Conservation (phyloP, 2,888 invertebrate genomes). For the Lasioglossum vierecki region DNA sequence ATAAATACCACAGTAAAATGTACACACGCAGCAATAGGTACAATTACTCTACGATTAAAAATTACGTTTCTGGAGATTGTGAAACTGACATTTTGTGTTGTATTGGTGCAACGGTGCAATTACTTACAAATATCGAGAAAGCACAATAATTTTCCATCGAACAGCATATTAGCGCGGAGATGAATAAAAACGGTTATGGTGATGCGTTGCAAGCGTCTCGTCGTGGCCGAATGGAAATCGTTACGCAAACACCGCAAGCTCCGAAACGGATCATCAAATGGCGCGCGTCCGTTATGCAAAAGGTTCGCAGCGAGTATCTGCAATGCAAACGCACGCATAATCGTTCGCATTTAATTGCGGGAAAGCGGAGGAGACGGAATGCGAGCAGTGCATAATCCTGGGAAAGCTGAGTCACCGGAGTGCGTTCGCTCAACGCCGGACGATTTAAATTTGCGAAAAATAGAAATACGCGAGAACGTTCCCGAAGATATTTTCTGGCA, state of each 20-base stretch:
- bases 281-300: neutral
- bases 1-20: too few species aligned
- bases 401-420: neutral
- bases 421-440: neutral
- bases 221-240: neutral
- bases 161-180: neutral
- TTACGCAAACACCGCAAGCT: neutral
- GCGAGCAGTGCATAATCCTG: neutral
- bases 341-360: conserved; percentile 14
- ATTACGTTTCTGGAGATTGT: too few species aligned
- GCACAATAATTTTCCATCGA: too few species aligned
- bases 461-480: neutral
- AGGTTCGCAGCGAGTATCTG: neutral
- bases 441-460: conserved; percentile 35
- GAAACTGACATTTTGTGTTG: too few species aligned
- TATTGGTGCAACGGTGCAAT: too few species aligned
- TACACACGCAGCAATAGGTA: too few species aligned
- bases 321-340: conserved; percentile 31
- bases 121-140: too few species aligned
- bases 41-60: too few species aligned
- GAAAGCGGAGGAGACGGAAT: conserved; percentile 19
- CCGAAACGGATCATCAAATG: neutral
- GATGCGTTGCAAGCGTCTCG: neutral
- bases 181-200: neutral
- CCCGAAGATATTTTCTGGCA: neutral